phyloP scores from a whole-genome alignment of 2,797 vertebrate genomes.

The Enteromius mattozi region DNA sequence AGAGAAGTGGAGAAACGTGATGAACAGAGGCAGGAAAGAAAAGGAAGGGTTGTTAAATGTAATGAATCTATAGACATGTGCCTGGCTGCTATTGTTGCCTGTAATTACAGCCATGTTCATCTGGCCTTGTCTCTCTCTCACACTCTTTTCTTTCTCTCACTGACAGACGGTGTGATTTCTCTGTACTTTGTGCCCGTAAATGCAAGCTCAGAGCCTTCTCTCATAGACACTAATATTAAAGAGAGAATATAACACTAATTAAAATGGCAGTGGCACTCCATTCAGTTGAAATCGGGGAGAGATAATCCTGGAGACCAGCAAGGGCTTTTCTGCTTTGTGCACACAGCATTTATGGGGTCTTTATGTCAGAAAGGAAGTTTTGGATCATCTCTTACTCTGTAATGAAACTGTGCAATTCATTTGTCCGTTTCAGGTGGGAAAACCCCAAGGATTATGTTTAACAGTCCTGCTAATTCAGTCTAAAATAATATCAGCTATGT shows the following conservation, averaged over 20 bases:
- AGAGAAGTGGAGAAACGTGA: constrained; percentile 49
- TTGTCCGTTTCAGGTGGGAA: constrained; percentile 52
- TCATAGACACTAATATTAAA: constrained; percentile 75
- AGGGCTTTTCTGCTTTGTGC: constrained; percentile 55
- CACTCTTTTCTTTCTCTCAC: constrained; percentile 35
- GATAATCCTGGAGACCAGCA: constrained; percentile 55
- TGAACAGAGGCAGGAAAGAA: constrained; percentile 54
- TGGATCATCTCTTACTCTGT: constrained; percentile 54
- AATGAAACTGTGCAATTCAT: constrained; percentile 49
- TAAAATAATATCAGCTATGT: neutral
- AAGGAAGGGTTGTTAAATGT: constrained; percentile 79
- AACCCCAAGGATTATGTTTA: constrained; percentile 1
- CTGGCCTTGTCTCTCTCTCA: constrained; percentile 57
- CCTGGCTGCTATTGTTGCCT: constrained; percentile 77
- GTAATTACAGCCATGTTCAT: constrained; percentile 86
- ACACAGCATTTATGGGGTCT: constrained; percentile 49
- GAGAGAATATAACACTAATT: constrained; percentile 87
- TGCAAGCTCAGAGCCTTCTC: constrained; percentile 83
- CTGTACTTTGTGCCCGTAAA: constrained; percentile 62
- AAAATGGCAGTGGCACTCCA: constrained; percentile 86
- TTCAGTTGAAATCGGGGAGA: constrained; percentile 69
- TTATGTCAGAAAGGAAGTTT: constrained; percentile 58
- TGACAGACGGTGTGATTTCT: constrained; percentile 68
- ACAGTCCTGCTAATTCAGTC: neutral
- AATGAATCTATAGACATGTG: constrained; percentile 81